Base-by-base conservation (phyloP, 2,888 invertebrate species). In the Oligia latruncula region DNA sequence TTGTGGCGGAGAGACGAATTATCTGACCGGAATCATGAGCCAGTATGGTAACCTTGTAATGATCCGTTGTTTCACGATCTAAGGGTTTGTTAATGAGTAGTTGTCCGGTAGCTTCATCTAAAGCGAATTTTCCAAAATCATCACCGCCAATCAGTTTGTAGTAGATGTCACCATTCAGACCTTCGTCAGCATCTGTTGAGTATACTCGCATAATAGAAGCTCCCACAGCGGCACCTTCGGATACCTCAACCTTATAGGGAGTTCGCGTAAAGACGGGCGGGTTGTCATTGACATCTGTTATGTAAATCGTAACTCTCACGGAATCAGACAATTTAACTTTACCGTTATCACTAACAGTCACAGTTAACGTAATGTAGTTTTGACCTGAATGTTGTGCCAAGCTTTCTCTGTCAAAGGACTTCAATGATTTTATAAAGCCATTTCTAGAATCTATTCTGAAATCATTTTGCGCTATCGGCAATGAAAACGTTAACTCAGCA, bases 261-360 rank as follows among this genome's bases (percentile, higher is more conserved):
- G 98, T 97, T 83, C 98, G 97, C 71, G 98, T 97, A 95, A 99
- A 99, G 91, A 98, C 97, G 4, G 99, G 99, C 3, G 98, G 97
- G 94, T 99, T 99, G 93, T 98, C 99, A 95, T 99, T 99, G 60
- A 99, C 98, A 95, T 99, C 99, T 13, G 98, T 98, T 81, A 99
- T 97, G 90, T 98, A 98, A 87, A 99, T 98, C 88, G 98, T 98
- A 40, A 99, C 98, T 95, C 98, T 98, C 49, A 99, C 99, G 93
- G 98, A 98, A 96, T 99, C 98, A 87, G 98, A 97, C 71, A 99
- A 94, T 91, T 98, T 97, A 1, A 97, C 96, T 83, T 97, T 97
- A 60, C 98, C 99, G 96, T 99, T 99, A 94, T 99, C 99, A 81
- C 98, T 98, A 2, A 99, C 99, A 23, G 98, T 98, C 1, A 99